Evolutionary conservation across 2,888 invertebrate species (phyloP), one percentile per base, ranked within the genome.

Genomic region (Scaptomyza flava): DNA sequence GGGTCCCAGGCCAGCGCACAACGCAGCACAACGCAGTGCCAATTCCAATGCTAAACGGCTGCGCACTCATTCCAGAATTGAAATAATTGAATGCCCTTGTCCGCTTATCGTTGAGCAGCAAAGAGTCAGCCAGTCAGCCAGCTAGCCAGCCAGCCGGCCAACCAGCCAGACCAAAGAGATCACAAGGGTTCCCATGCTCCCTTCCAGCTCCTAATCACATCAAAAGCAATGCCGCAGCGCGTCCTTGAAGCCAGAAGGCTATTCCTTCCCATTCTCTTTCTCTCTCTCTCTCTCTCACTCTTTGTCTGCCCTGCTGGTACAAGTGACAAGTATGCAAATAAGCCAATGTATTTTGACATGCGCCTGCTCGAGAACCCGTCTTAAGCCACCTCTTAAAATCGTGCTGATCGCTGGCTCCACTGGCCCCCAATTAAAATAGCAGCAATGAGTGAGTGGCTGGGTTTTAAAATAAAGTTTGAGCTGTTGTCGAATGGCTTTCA

Each of bases 71-170:
- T 82, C 69, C 67, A 68, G 73, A 64, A 83, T 77, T 70, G 79
- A 77, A 84, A 81, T 74, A 84, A 85, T 85, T 85, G 86, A 83
- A 83, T 77, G 70, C 76, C 71, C 66, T 72, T 77, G 65, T 41
- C 52, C 52, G 75, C 72, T 72, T 68, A 70, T 78, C 73, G 68
- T 57, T 41, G 23, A 20, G 52, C 43, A 41, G 50, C 34, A 9
- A 17, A 17, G 17, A 17, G 17, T 17, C 17, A 17, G 17, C 17
- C 17, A 17, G 17, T 17, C 9, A 9, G 33, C 1, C n/a, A n/a
- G n/a, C n/a, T n/a, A 17, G 17, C 1, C 17, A 17, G 17, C 17
- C 17, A 17, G 17, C 1, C 9, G 6, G 33, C 1, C 17, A 17
- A 1, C 17, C 17, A 17, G 17, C 1, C 9, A 9, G 33, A 1